Conservation (phyloP, 2,113 vertebrate genomes). For the Sardina pilchardus region DNA sequence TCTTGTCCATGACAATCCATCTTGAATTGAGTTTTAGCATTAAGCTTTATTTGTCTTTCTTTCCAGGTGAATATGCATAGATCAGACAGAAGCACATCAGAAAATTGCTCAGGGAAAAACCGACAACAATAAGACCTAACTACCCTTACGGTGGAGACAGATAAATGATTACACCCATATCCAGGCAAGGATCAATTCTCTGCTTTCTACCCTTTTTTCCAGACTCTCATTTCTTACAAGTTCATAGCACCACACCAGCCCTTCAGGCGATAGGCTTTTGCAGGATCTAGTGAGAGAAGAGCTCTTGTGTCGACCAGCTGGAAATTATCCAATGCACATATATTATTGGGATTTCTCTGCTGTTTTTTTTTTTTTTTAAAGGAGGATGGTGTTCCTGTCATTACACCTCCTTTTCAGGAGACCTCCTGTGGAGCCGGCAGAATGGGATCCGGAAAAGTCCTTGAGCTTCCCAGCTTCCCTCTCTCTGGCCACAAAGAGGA, state of each 20-base stretch:
- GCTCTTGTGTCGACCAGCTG: not conserved
- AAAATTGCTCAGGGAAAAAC: not conserved
- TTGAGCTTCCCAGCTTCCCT: not conserved
- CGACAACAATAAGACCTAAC: not conserved
- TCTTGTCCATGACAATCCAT: not conserved
- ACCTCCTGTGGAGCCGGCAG: not conserved
- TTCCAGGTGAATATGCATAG: not conserved
- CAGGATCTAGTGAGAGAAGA: not conserved
- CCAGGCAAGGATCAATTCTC: not conserved
- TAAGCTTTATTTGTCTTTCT: not conserved
- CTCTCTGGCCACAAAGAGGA: not conserved
- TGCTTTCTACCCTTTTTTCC: not conserved
- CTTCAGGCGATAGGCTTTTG: not conserved
- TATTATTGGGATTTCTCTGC: not conserved
- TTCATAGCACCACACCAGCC: not conserved
- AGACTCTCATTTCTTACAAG: not conserved
- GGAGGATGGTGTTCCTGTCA: not conserved
- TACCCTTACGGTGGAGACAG: not conserved
- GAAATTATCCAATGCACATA: not conserved
- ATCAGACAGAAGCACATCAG: not conserved
- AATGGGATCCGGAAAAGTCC: not conserved
- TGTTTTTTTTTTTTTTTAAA: not conserved
- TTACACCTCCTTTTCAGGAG: not conserved
- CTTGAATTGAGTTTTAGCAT: not conserved
- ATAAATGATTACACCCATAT: slow-evolving; percentile 1